phyloP scores from a whole-genome alignment of 92 coral and sea anemone species.

The Epizoanthus scotinus region DNA sequence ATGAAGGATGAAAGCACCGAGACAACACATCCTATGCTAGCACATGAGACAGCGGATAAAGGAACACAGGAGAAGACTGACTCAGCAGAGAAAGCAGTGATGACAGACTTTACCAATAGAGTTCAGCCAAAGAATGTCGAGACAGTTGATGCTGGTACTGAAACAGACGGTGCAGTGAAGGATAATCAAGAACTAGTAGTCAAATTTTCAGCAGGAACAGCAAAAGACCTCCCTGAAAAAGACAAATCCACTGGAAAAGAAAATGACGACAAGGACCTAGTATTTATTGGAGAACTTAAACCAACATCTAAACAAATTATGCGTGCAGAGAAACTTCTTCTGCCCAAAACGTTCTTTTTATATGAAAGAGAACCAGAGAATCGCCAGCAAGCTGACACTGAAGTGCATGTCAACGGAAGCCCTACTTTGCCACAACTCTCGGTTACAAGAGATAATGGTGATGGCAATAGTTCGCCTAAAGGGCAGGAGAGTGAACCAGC shows the following conservation, averaged over 20 bases:
- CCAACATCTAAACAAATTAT: constrained; percentile 56
- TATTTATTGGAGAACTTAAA: constrained; percentile 40
- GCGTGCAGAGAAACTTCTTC: constrained; percentile 63
- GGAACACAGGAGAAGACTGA: constrained; percentile 10
- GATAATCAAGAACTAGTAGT: not conserved
- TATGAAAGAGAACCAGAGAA: constrained; percentile 44
- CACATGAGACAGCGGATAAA: not conserved
- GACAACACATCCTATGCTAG: not conserved
- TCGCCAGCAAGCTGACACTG: not conserved
- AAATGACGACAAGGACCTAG: constrained; percentile 1
- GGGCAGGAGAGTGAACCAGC: not conserved
- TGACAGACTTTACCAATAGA: constrained; percentile 11
- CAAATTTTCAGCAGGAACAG: constrained; percentile 12
- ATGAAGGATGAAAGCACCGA: not conserved
- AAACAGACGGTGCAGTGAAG: not conserved
- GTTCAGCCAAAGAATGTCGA: not conserved
- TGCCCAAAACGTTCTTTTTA: constrained; percentile 55
- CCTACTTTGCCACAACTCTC: not conserved
- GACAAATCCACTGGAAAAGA: not conserved
- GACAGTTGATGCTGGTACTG: constrained; percentile 20
- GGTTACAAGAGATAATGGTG: not conserved
- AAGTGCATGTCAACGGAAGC: not conserved
- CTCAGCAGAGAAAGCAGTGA: constrained; percentile 14
- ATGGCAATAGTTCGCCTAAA: not conserved
- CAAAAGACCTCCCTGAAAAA: not conserved